Evolutionary conservation across 2,888 invertebrate species (phyloP).

Genomic region (Mimas tiliae): DNA sequence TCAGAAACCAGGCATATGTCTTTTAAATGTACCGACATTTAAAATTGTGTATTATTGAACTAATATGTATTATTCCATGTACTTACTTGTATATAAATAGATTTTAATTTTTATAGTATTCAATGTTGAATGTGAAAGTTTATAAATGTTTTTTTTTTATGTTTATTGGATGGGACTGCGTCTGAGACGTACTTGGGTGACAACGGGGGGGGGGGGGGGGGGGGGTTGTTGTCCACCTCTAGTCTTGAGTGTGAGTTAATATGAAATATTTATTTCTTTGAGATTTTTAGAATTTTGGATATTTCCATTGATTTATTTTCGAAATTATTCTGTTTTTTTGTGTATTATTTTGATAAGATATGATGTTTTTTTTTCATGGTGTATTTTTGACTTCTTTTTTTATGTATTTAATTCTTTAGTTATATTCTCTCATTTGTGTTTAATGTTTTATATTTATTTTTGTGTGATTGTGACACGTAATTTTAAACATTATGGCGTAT

Average conservation of each 20-base stretch:
- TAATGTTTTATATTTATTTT: too few relatives aligned
- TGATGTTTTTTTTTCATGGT: too few relatives aligned
- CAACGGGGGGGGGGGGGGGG: too few relatives aligned
- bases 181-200: background rate
- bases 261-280: background rate
- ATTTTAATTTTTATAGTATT: slow-evolving; percentile 2
- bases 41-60: background rate
- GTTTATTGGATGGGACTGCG: background rate
- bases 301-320: too few relatives aligned
- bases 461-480: too few relatives aligned
- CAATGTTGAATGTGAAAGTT: slow-evolving; percentile 6
- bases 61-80: slow-evolving; percentile 15
- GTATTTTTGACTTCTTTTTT: too few relatives aligned
- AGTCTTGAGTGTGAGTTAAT: background rate
- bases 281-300: background rate
- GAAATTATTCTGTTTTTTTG: too few relatives aligned
- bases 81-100: slow-evolving; percentile 13
- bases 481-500: background rate
- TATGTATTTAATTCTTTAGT: too few relatives aligned
- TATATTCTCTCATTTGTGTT: too few relatives aligned
- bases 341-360: too few relatives aligned
- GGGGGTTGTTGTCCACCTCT: background rate
- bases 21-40: too few relatives aligned
- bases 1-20: too few relatives aligned
- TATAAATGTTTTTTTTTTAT: slow-evolving; percentile 11